Evolutionary conservation across 2,888 invertebrate species (phyloP).

Genomic region (Scrobipalpa costella): DNA sequence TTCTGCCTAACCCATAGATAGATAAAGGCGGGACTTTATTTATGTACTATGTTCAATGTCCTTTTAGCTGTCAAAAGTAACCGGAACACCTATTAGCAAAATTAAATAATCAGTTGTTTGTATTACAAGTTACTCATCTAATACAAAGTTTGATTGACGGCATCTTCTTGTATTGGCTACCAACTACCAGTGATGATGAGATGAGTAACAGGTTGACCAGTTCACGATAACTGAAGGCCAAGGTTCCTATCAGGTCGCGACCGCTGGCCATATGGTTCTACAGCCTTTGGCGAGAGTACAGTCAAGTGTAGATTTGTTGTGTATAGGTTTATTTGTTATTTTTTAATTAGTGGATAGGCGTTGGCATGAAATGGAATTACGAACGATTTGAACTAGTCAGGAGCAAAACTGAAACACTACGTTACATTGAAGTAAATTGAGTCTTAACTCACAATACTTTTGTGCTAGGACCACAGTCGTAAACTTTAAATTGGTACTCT

Average conservation of each 20-base stretch:
- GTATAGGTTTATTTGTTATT: neutral
- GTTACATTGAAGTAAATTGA: too few species aligned
- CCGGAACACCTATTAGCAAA: neutral
- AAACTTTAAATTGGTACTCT: too few species aligned
- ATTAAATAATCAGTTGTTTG: neutral
- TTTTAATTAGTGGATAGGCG: neutral
- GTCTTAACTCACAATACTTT: too few species aligned
- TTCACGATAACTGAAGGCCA: slow-evolving; percentile 12
- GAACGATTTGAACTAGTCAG: too few species aligned
- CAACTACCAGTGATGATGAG: too few species aligned
- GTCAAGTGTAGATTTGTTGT: neutral
- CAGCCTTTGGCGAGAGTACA: neutral
- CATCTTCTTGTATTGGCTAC: neutral
- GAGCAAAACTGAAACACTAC: too few species aligned
- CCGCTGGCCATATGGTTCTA: slow-evolving; percentile 14
- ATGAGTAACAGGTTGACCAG: slow-evolving; percentile 15
- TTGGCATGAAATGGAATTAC: too few species aligned
- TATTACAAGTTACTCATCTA: neutral
- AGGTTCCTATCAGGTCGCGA: slow-evolving; percentile 1
- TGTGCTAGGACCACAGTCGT: too few species aligned
- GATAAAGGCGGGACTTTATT: too few species aligned
- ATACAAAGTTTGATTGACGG: slow-evolving; percentile 8
- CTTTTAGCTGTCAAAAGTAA: too few species aligned
- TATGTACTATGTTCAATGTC: too few species aligned
- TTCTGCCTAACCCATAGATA: too few species aligned